A percentile compares a stretch with the other conserved stretches of the same genome.
Evolutionary conservation across 2,888 invertebrate species (phyloP).

Genomic region (Malacosoma neustria): DNA sequence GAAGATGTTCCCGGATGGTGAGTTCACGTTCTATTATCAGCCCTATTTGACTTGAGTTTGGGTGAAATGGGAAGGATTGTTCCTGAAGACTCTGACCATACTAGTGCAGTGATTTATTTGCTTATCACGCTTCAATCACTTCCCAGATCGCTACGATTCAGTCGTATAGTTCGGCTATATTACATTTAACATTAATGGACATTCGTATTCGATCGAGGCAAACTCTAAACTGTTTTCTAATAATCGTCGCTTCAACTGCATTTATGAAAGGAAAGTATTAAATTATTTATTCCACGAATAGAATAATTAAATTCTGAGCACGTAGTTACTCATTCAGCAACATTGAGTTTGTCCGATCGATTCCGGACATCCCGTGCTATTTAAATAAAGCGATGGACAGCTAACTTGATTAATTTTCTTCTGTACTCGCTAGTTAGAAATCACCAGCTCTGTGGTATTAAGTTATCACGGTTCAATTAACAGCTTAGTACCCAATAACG

Average conservation of each 20-base stretch:
- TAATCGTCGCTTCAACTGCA: background rate
- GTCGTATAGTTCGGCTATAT: background rate
- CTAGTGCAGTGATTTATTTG: background rate
- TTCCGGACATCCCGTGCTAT: slow-evolving; percentile 35
- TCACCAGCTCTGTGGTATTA: slow-evolving; percentile 46
- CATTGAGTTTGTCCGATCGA: slow-evolving; percentile 10
- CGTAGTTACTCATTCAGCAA: background rate
- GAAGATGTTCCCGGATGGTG: slow-evolving; percentile 97
- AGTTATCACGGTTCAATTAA: slow-evolving; percentile 42
- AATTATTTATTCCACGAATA: background rate
- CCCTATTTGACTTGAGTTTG: background rate
- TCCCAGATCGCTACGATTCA: slow-evolving; percentile 1
- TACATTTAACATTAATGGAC: slow-evolving; percentile 2
- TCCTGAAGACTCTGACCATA: background rate
- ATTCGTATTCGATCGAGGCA: slow-evolving; percentile 6
- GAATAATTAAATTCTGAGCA: background rate
- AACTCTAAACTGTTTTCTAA: background rate
- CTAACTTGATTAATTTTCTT: slow-evolving; percentile 47
- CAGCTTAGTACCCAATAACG: slow-evolving; percentile 26
- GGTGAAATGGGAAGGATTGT: background rate
- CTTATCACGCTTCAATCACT: background rate
- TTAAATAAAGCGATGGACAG: slow-evolving; percentile 45
- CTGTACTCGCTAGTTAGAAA: slow-evolving; percentile 43
- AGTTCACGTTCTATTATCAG: slow-evolving; percentile 47
- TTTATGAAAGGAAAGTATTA: background rate